Evolutionary conservation across 2,113 vertebrate species (phyloP).

Genomic region (Clupea harengus): DNA sequence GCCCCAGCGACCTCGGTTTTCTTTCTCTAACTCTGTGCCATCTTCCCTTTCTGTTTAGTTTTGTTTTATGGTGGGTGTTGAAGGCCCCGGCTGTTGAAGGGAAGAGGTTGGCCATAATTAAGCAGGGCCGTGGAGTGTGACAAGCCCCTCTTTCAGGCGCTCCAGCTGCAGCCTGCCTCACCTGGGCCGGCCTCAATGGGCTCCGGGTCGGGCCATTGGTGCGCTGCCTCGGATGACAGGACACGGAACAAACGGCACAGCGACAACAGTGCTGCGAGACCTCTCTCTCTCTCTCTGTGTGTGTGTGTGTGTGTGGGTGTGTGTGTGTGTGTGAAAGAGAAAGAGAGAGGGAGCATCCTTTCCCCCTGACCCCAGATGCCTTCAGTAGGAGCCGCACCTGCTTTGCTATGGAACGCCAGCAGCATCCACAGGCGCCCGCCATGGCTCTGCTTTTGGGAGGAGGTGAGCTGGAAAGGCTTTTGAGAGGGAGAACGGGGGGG

Average conservation of each 20-base stretch:
- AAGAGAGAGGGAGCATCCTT: conserved; percentile 13
- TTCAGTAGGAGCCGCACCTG: conserved; percentile 61
- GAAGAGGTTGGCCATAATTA: conserved; percentile 36
- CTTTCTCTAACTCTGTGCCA: conserved; percentile 28
- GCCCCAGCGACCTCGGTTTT: conserved; percentile 21
- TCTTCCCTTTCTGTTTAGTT: conserved; percentile 27
- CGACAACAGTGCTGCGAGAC: not conserved
- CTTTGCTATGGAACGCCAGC: conserved; percentile 34
- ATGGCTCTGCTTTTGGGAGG: conserved; percentile 56
- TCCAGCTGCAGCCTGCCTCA: conserved; percentile 48
- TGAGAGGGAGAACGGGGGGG: conserved; percentile 49
- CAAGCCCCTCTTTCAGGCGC: conserved; percentile 30
- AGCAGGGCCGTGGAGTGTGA: conserved; percentile 45
- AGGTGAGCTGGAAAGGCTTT: conserved; percentile 67
- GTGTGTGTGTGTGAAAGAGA: not conserved
- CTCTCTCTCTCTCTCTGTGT: not conserved
- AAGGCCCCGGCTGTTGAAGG: not conserved
- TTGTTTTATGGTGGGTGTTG: conserved; percentile 6
- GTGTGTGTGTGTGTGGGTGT: not conserved
- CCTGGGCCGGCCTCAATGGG: conserved; percentile 38
- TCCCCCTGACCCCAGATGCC: conserved; percentile 37
- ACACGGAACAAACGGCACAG: not conserved
- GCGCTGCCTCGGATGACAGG: not conserved
- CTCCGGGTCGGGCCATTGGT: not conserved
- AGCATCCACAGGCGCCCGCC: conserved; percentile 54